Base-by-base conservation (phyloP, 2,888 invertebrate species). In the Cerastis leucographa region DNA sequence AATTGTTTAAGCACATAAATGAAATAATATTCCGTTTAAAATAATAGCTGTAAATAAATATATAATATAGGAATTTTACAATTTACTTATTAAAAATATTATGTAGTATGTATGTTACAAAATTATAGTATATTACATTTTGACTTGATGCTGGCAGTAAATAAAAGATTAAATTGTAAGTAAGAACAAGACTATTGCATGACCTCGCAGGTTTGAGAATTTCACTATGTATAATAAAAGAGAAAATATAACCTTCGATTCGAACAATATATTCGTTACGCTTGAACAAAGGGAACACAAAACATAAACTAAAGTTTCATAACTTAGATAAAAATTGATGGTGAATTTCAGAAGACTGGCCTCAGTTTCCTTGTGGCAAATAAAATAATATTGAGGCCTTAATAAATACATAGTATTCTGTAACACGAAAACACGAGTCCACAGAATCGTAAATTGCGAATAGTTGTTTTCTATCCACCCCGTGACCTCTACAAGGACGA, bases 401-500 rank as follows among this genome's bases (percentile, higher is more conserved):
- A 35, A 59, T 54, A 51, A 78, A 85, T 51, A 54, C 19, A 42
- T 78, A 25, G 29, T 71, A 71, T 71, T 81, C 73, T 72, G 71
- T 56, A 75, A 78, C 56, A 19, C 49, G 59, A 78, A 78, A 83
- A 64, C 62, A 67, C 40, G 81, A 77, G 70, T 87, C 66, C 29
- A 78, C 73, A 81, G 73, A 81, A 74, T 69, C 72, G 62, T 76
- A 14, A 65, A 51, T 68, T 76, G 80, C 56, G 56, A 74, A 76
- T 70, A 22, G 64, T 74, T 77, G 80, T 59, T 61, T 2, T 80
- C 78, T 78, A 85, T 84, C 73, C 76, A 81, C 79, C 76, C 78
- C 75, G 80, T 84, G 80, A 80, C 81, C 87, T 81, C 84, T 73
- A 86, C 81, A 81, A 86, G 79, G 77, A 75, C 59, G 78, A 76